Evolutionary conservation across 2,888 invertebrate genomes (phyloP), one percentile per base, ranked within the genome.

Genomic region (Netelia virgata): DNA sequence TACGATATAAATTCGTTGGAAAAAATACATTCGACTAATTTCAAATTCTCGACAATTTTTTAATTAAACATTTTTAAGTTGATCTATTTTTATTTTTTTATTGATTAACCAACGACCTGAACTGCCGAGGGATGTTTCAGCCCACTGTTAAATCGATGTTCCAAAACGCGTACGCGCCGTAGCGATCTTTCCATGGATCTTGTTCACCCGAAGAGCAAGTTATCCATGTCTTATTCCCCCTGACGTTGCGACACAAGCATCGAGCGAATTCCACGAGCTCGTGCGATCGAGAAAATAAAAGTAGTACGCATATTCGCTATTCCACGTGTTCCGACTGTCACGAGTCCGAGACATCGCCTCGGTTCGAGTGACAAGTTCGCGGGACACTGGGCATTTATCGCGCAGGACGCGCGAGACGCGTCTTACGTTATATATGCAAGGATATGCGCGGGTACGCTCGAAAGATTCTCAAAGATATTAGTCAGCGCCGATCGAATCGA

Each of bases 401-500:
- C 66, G 10, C 76, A 36, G 47, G 57, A 73, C 72, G 47, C 63
- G 55, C 72, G 75, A 75, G 63, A 70, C 63, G 74, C 64, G 53
- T 75, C 64, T n/a, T 47, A 18, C 18, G 11, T 47, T 47, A 47
- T 47, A 47, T 14, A 47, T 11, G 14, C 47, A 47, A 41, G 68
- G 47, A 50, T 68, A 47, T 11, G 41, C 16, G 41, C 23, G 61
- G 16, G 47, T 59, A 68, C 41, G 64, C 50, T 23, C 28, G 68
- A 70, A 53, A 77, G 77, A 82, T 77, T 82, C 77, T 41, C 50
- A 28, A 57, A 59, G 82, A 82, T 77, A 82, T 82, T 82, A 82
- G 82, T 82, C 82, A 82, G 82, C 73, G 82, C 77, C 72, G 77
- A 82, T 82, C 77, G 82, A 77, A 77, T 68, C 68, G 82, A 77